A percentile compares a stretch with the other conserved stretches of the same genome.
Conservation (phyloP, 1,140 invertebrate species). For the Drosophila persimilis region DNA sequence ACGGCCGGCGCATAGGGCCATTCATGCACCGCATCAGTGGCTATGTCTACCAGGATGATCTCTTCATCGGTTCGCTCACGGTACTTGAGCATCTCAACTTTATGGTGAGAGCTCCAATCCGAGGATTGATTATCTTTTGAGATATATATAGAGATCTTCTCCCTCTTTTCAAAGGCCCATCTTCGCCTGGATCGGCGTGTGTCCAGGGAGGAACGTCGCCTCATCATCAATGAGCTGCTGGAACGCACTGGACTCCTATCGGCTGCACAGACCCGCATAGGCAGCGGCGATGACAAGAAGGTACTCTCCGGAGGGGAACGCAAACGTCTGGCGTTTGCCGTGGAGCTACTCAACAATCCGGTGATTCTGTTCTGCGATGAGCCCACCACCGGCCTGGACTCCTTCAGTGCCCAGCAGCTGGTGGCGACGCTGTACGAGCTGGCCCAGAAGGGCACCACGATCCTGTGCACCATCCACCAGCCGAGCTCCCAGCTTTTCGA, state of each 20-base stretch:
- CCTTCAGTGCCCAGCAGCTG: slow-evolving; percentile 94
- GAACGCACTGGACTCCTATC: slow-evolving; percentile 89
- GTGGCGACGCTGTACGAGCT: slow-evolving; percentile 89
- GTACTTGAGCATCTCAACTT: slow-evolving; percentile 95
- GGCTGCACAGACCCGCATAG: slow-evolving; percentile 90
- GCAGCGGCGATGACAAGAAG: slow-evolving; percentile 88
- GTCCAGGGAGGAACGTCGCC: slow-evolving; percentile 84
- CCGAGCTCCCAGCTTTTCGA: slow-evolving; percentile 96
- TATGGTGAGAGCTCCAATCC: slow-evolving; percentile 86
- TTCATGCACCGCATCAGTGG: slow-evolving; percentile 93
- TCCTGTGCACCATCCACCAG: slow-evolving; percentile 97
- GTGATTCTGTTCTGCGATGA: slow-evolving; percentile 97
- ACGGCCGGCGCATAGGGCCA: slow-evolving; percentile 87
- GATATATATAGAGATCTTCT: neutral
- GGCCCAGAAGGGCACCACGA: slow-evolving; percentile 89
- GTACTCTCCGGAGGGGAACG: slow-evolving; percentile 97
- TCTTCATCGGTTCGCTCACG: slow-evolving; percentile 94
- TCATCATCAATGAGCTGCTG: slow-evolving; percentile 88
- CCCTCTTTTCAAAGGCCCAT: slow-evolving; percentile 86
- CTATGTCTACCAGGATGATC: slow-evolving; percentile 97
- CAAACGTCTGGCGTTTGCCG: slow-evolving; percentile 95
- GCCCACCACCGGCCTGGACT: slow-evolving; percentile 96
- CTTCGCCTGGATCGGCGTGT: slow-evolving; percentile 90
- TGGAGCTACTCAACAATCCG: slow-evolving; percentile 96
- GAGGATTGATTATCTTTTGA: neutral